Conservation (phyloP, 2,888 invertebrate species). For the Notodonta dromedarius region DNA sequence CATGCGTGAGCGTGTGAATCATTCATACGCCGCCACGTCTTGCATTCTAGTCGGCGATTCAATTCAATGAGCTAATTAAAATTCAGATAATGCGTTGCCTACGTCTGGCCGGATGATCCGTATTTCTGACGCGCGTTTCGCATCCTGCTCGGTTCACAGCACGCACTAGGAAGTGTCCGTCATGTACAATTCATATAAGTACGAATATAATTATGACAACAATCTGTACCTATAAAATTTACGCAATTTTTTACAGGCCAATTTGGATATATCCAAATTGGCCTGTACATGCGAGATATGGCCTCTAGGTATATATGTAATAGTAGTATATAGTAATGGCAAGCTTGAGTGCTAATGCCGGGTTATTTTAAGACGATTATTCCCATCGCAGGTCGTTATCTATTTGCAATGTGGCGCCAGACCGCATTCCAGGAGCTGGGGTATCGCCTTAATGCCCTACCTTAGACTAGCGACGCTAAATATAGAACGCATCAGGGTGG, state of each 20-base stretch:
- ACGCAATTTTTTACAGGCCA: background rate
- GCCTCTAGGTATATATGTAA: too few species aligned
- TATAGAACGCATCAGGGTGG: conserved; percentile 62
- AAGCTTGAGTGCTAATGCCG: conserved; percentile 32
- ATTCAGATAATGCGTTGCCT: conserved; percentile 69
- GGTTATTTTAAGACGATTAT: conserved; percentile 57
- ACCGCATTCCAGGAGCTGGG: conserved; percentile 78
- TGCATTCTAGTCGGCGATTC: conserved; percentile 71
- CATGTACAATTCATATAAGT: conserved; percentile 34
- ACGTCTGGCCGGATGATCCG: conserved; percentile 74
- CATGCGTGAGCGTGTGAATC: conserved; percentile 55
- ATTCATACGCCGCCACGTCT: conserved; percentile 60
- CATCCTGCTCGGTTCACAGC: conserved; percentile 64
- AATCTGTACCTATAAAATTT: background rate
- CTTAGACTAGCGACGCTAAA: conserved; percentile 61
- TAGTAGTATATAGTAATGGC: conserved; percentile 14
- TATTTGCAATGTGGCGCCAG: conserved; percentile 76
- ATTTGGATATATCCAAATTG: background rate
- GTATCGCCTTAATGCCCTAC: conserved; percentile 72
- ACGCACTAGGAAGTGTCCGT: conserved; percentile 68
- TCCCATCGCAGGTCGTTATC: conserved; percentile 56
- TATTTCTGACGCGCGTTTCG: conserved; percentile 68
- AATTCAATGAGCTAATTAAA: conserved; percentile 76
- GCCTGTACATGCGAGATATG: background rate
- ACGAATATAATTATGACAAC: conserved; percentile 4